Percentiles rank a stretch among this genome's conserved stretches.
Conservation (phyloP, 2,797 vertebrate species). For the Staurois parvus region DNA sequence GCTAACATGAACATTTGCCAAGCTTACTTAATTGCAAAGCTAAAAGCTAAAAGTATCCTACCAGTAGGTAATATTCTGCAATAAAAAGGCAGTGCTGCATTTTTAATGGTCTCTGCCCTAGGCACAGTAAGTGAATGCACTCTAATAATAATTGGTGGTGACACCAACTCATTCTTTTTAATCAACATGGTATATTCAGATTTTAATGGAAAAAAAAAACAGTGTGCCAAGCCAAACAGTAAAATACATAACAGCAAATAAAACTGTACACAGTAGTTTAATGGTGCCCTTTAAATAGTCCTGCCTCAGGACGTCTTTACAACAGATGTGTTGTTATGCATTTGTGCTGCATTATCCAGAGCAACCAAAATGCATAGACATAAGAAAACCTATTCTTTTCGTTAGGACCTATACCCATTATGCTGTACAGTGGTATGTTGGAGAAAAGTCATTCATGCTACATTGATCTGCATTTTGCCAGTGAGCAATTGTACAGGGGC, state of each 20-base stretch:
- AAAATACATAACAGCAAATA: background rate
- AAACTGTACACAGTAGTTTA: background rate
- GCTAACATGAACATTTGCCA: background rate
- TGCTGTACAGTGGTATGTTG: background rate
- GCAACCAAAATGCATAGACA: background rate
- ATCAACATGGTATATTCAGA: background rate
- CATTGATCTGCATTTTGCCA: background rate
- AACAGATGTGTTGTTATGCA: background rate
- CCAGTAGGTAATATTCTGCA: background rate
- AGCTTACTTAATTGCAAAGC: background rate
- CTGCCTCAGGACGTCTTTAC: background rate
- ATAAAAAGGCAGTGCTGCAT: background rate
- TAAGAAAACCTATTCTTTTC: background rate
- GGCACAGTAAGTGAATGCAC: background rate
- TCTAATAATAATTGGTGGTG: background rate
- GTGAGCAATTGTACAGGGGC: background rate
- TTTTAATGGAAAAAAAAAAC: too few species aligned
- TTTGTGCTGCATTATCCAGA: background rate
- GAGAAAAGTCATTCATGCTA: background rate
- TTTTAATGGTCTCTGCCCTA: background rate
- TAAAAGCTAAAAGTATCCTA: background rate
- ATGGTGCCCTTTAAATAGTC: background rate
- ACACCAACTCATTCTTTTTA: background rate
- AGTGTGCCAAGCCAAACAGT: background rate
- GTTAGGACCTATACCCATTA: background rate